Conservation (phyloP, 1,140 invertebrate genomes). For the Brachionus rotundiformis region DNA sequence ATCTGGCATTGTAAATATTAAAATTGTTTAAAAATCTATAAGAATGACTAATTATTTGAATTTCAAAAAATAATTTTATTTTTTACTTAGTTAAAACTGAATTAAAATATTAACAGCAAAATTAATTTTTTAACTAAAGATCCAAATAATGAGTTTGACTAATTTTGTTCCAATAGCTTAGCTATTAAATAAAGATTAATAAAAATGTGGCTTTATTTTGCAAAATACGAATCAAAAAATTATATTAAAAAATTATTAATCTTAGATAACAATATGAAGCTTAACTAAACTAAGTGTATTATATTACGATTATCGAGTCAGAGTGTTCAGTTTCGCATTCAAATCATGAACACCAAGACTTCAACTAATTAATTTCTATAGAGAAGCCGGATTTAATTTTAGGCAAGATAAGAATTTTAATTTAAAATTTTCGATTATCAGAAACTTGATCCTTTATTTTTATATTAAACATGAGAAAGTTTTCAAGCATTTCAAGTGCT, state of each 20-base stretch:
- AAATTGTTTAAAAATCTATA: too few species aligned
- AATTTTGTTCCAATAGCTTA: too few species aligned
- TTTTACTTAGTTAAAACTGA: too few species aligned
- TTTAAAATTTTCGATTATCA: conserved; percentile 11
- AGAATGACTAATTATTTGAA: too few species aligned
- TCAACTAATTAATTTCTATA: background rate
- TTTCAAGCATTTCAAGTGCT: conserved; percentile 18
- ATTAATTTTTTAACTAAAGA: too few species aligned
- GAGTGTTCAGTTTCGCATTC: conserved; percentile 1
- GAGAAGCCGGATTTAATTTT: background rate
- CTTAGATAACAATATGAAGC: background rate
- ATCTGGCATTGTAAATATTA: too few species aligned
- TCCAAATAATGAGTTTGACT: too few species aligned
- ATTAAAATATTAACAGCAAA: too few species aligned
- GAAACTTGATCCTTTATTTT: background rate
- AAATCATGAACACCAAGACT: background rate
- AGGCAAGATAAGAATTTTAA: background rate
- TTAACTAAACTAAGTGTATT: background rate
- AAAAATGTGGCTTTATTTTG: too few species aligned
- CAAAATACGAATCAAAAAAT: too few species aligned
- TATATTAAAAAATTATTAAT: background rate
- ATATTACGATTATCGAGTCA: background rate
- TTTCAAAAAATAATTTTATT: too few species aligned
- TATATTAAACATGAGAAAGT: background rate
- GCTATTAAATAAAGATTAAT: too few species aligned